Base-by-base conservation (phyloP, 1,140 invertebrate species). In the Meloidogyne hapla region DNA sequence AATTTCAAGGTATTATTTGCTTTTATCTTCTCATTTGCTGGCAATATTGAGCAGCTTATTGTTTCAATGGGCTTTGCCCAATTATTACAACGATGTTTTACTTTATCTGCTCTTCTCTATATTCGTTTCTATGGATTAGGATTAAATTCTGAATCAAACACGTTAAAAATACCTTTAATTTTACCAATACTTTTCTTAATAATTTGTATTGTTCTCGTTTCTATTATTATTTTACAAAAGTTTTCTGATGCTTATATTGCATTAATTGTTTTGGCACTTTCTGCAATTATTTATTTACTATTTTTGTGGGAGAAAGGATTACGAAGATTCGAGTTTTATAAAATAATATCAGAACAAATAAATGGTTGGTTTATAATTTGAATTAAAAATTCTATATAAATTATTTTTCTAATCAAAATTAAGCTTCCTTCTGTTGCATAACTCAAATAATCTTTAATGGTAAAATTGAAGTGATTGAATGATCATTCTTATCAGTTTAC, bases 121-220 rank as follows among this genome's bases (percentile, higher is more conserved):
- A 83, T 83, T 66, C 83, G 81, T n/a, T 71, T 79, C 23, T 64
- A 69, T 26, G 18, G 70, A 15, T 26, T 48, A 15, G 45, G 15
- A 48, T 18, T 48, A 56, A 56, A 56, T 56, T n/a, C 3, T 1
- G n/a, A 56, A 15, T n/a, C n/a, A n/a, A 8, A 33, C 33, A 56
- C n/a, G 0, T n/a, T 56, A n/a, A 18, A n/a, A 9, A 56, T 18
- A 21, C 48, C 48, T n/a, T 1, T 56, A 56, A 62, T 81, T 63
- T 38, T 81, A n/a, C 80, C 80, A 21, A 42, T 83, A 8, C n/a
- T 81, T 21, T 83, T 81, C 67, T 67, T 83, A 26, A 18, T 63
- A 21, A 61, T 79, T 9, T 72, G 79, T 63, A 10, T 77, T 8
- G 21, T 33, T 0, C 61, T 80, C 2, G 74, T 81, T n/a, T 33